Conservation (phyloP, 2,888 invertebrate species). For the Pandemis cinnamomeana region DNA sequence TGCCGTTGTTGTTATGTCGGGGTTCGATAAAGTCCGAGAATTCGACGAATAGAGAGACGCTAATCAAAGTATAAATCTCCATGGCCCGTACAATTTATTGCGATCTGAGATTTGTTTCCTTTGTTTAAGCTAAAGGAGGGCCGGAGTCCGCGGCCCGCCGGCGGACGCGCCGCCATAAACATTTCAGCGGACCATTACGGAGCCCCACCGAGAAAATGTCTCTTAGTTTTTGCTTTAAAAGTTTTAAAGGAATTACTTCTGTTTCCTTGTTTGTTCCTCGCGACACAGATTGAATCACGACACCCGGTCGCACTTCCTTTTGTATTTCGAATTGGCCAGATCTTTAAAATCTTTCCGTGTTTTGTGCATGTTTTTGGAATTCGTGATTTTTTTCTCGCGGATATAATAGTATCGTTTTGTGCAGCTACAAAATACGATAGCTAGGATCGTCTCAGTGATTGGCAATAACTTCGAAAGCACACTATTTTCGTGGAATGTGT, state of each 20-base stretch:
- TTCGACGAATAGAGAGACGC: constrained; percentile 63
- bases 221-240: constrained; percentile 67
- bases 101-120: constrained; percentile 73
- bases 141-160: constrained; percentile 20
- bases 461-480: constrained; percentile 38
- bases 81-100: constrained; percentile 66
- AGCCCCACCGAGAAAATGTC: constrained; percentile 65
- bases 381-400: constrained; percentile 1
- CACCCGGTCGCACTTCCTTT: constrained; percentile 17
- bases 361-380: constrained; percentile 22
- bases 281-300: constrained; percentile 51
- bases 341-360: constrained; percentile 19
- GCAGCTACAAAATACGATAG: constrained; percentile 23
- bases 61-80: constrained; percentile 75
- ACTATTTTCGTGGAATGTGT: constrained; percentile 24
- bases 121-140: constrained; percentile 44
- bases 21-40: constrained; percentile 45
- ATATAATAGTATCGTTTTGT: not conserved
- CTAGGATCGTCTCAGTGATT: not conserved
- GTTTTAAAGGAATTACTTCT: constrained; percentile 70
- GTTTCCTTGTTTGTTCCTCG: constrained; percentile 56
- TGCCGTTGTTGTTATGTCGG: constrained; percentile 12
- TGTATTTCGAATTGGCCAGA: constrained; percentile 25
- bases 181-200: constrained; percentile 74
- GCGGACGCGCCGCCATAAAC: constrained; percentile 64